Evolutionary conservation across 2,888 invertebrate species (phyloP), one percentile per base, ranked within the genome.

Genomic region (Steinernema carpocapsae): DNA sequence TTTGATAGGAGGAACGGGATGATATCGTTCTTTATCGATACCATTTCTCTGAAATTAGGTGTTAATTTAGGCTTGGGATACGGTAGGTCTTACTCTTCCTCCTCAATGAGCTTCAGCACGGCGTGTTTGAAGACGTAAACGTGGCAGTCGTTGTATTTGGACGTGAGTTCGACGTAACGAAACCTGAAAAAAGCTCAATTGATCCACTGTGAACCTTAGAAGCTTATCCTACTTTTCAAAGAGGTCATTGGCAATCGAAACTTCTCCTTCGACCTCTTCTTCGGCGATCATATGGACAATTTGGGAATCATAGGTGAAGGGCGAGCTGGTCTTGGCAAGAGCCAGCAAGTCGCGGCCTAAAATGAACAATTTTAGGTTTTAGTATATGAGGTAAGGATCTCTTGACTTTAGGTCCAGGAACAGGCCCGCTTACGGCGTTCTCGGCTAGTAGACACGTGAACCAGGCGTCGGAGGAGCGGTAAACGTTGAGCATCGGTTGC

Each of bases 211-310:
- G 32, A 70, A 0, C 32, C 37, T 7, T 14, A 78, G 19, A n/a
- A n/a, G n/a, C n/a, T 32, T 22, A 14, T n/a, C 79, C 79, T 76
- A 93, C 89, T 93, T 94, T 82, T 91, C 92, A 2, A 94, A 88
- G 12, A 94, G 88, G 75, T 92, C 90, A 70, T 45, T 37, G 45
- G 32, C 37, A 22, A 52, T 24, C 6, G 71, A 51, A 24, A 76
- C 45, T 10, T 43, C 45, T n/a, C 93, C 93, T 88, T 95, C 95
- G 88, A 94, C 94, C 88, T 97, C 96, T 84, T 94, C 95, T 56
- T 94, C 94, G 26, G 95, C 94, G 1, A 93, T 93, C 78, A 95
- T 88, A 85, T 94, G 94, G 0, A 95, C 91, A 1, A 97, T 89
- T 79, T 94, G 91, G 10, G 56, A 56, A 56, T 56, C 56, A 26